Evolutionary conservation across 2,797 vertebrate species (phyloP), one percentile per base, ranked within the genome.

Genomic region (Alectoris magna): DNA sequence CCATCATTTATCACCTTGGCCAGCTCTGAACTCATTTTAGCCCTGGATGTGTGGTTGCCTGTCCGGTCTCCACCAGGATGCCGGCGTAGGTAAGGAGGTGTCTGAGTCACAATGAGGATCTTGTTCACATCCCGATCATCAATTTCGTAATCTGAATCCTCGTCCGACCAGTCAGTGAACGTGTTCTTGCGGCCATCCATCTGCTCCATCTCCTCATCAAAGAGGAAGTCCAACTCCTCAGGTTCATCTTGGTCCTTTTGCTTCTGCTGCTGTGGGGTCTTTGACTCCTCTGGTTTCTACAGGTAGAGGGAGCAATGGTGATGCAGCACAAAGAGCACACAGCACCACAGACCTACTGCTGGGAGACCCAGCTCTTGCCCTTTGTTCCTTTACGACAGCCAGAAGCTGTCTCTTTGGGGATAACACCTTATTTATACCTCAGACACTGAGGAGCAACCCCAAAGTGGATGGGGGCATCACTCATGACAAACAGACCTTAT

Each of bases 141-240:
- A 0, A 99, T 99, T 96, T 99, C 99, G 1, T 99, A 98, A 92
- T 99, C 99, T 0, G 99, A 98, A 68, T 99, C 99, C 78, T 99
- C 99, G 6, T 99, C 99, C 5, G 99, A 99, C 99, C 99, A 99
- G 96, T 99, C 99, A 0, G 99, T 99, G 97, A 99, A 99, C 58
- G 99, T 99, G 97, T 99, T 99, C 96, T 99, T 98, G 14, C 99
- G 98, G 3, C 99, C 99, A 2, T 99, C 99, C 91, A 99, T 99
- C 97, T 99, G 99, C 92, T 98, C 98, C 99, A 99, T 99, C 97
- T 99, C 99, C 96, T 99, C 99, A 0, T 99, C 99, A 2, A 99
- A 99, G 92, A 99, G 98, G 97, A 99, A 99, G 97, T 99, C 99
- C 16, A 99, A 97, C 91, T 99, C 99, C 95, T 99, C 99, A 0